Conservation (phyloP, 2,797 vertebrate genomes). For the Melanotaenia parkinsoni region DNA sequence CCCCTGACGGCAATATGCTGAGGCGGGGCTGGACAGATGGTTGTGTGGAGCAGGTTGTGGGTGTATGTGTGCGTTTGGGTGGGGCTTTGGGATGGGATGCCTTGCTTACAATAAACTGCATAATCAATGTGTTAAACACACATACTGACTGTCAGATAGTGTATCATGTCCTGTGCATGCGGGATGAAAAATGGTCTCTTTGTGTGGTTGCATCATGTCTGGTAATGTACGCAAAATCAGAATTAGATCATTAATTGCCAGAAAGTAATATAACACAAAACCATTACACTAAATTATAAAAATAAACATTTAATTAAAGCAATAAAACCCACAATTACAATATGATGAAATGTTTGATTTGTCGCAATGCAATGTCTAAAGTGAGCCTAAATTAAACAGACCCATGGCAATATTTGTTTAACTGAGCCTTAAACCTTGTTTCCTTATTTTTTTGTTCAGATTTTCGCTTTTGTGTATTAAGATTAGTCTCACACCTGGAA, state of each 20-base stretch:
- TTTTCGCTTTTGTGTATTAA: background rate
- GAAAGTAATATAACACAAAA: no score
- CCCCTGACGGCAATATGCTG: conserved; percentile 35
- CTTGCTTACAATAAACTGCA: conserved; percentile 53
- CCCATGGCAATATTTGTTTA: no score
- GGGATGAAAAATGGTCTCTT: background rate
- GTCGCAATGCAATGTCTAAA: no score
- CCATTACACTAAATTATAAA: no score
- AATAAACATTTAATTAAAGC: no score
- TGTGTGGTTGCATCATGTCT: background rate
- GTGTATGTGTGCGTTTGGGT: conserved; percentile 18
- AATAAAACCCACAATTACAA: no score
- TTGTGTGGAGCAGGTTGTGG: conserved; percentile 23
- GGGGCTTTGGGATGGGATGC: conserved; percentile 13
- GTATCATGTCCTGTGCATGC: conserved; percentile 10
- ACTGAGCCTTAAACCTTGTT: no score
- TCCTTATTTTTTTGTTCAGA: background rate
- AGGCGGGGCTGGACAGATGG: conserved; percentile 60
- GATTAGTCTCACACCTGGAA: background rate
- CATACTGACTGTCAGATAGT: conserved; percentile 11
- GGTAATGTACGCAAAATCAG: background rate
- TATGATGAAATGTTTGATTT: no score
- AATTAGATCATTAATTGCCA: background rate
- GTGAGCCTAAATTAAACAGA: no score
- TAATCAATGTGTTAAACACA: conserved; percentile 45